Percentiles rank a stretch among this genome's conserved stretches.
These are phyloP conservation scores for Chromoteleia sp. DNA, from an alignment of 2,888 invertebrate genomes.

Conservation along the genomic window DNA sequence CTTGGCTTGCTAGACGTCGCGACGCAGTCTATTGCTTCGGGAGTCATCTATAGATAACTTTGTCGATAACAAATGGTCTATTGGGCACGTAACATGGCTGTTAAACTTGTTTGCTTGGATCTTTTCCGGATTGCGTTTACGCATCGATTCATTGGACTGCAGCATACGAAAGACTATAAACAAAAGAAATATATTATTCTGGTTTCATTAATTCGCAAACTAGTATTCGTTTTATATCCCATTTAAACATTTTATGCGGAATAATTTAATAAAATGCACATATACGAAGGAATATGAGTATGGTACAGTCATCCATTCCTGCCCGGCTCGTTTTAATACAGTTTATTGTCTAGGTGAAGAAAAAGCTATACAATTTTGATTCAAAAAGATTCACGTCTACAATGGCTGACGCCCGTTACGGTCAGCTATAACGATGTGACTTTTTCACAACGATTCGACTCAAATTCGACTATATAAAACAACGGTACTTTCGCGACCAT, in stretches of 20 bases:
- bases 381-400: too few species aligned
- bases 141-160: constrained; percentile 49
- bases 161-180: constrained; percentile 30
- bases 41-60: constrained; percentile 64
- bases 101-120: constrained; percentile 60
- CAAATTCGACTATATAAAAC: too few species aligned
- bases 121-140: constrained; percentile 65
- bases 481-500: too few species aligned
- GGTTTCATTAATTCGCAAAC: constrained; percentile 31
- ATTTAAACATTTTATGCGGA: not conserved
- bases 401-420: too few species aligned
- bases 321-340: too few species aligned
- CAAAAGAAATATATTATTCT: constrained; percentile 31
- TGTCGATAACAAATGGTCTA: constrained; percentile 66
- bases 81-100: constrained; percentile 63
- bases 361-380: too few species aligned
- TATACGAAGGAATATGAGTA: not conserved
- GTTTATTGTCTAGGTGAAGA: too few species aligned
- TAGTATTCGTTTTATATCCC: not conserved
- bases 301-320: too few species aligned
- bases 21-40: constrained; percentile 59
- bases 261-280: constrained; percentile 6
- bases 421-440: too few species aligned
- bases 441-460: too few species aligned
- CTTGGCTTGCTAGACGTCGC: constrained; percentile 58